Conservation (phyloP, 2,113 vertebrate genomes). For the Eretmochelys imbricata region DNA sequence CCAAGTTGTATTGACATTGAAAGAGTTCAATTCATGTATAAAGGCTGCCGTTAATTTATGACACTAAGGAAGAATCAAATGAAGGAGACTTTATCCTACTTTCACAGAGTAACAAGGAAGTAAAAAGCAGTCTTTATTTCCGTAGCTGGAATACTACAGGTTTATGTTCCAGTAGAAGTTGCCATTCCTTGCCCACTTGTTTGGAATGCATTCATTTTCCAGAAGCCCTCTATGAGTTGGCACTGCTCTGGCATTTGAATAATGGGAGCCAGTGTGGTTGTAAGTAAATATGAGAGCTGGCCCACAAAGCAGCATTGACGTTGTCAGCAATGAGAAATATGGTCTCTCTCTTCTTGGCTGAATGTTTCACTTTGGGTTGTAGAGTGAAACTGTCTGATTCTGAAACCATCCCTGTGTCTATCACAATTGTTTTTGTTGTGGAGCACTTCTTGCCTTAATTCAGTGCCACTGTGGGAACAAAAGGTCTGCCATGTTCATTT, state of each 20-base stretch:
- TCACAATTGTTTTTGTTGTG: slow-evolving; percentile 6
- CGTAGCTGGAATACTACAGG: neutral
- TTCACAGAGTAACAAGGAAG: neutral
- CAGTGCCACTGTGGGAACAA: slow-evolving; percentile 39
- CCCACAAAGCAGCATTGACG: neutral
- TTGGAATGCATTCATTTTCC: neutral
- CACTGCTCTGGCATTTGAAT: neutral
- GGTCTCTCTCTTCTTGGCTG: neutral
- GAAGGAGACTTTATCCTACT: neutral
- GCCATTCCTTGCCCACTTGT: neutral
- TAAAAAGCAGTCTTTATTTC: neutral
- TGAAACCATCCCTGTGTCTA: slow-evolving; percentile 38
- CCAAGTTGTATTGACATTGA: neutral
- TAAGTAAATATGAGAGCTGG: neutral
- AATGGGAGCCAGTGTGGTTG: neutral
- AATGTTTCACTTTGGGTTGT: neutral
- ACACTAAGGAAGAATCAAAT: neutral
- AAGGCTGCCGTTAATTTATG: neutral
- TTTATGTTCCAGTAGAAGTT: rapidly evolving
- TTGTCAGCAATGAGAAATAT: neutral
- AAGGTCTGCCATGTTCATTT: slow-evolving; percentile 8
- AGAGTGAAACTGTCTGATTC: neutral
- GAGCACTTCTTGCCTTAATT: slow-evolving; percentile 13
- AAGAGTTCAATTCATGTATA: neutral
- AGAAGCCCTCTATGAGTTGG: rapidly evolving